A percentile compares a stretch with the other conserved stretches of the same genome.
Conservation (phyloP, 2,797 vertebrate species). For the Bufotes viridis region DNA sequence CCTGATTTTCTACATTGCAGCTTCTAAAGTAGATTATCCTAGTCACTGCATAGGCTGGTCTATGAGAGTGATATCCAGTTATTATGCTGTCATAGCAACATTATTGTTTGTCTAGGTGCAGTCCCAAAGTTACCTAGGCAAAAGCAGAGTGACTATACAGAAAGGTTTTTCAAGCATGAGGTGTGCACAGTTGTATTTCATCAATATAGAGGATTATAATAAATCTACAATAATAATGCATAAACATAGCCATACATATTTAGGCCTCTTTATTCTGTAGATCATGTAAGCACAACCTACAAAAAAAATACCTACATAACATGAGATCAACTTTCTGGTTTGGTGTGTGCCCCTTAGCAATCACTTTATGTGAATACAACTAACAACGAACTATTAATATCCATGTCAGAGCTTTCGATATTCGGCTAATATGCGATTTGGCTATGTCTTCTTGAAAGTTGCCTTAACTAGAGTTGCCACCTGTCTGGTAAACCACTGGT, state of each 20-base stretch:
- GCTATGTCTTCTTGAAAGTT: no score
- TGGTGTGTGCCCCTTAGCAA: neutral
- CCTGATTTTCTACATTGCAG: constrained; percentile 26
- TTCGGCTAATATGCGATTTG: no score
- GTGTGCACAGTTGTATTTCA: constrained; percentile 17
- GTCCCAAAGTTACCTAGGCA: constrained; percentile 45
- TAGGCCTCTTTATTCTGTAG: neutral
- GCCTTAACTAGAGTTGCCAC: no score
- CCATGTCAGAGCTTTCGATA: neutral
- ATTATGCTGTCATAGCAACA: constrained; percentile 51
- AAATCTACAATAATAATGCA: neutral
- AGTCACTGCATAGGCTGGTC: neutral
- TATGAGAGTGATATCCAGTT: constrained; percentile 46
- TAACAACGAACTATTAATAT: neutral
- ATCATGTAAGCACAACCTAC: neutral
- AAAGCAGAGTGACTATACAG: constrained; percentile 27
- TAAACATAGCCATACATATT: neutral
- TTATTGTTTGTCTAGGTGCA: constrained; percentile 51
- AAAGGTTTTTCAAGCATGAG: constrained; percentile 32
- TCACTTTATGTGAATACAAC: neutral
- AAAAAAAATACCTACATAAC: neutral
- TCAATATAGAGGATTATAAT: neutral
- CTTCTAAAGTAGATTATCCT: neutral
- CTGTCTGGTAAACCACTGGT: no score
- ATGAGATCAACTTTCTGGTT: neutral